phyloP scores from a whole-genome alignment of 2,113 vertebrate genomes.

The Lophochroa leadbeateri region DNA sequence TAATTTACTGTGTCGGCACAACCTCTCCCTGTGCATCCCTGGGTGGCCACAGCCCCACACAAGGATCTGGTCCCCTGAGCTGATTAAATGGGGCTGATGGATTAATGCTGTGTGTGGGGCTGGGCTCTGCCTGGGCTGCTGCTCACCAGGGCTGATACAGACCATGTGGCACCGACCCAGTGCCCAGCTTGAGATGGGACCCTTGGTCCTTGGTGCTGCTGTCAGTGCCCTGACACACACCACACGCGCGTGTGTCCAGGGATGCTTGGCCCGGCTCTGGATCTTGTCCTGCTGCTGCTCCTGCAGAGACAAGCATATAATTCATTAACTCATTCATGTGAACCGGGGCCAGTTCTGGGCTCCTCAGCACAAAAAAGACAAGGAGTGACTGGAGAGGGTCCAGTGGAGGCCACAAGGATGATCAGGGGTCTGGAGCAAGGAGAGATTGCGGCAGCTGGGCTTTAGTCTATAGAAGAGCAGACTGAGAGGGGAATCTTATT shows the following conservation, averaged over 20 bases:
- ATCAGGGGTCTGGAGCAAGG: background rate
- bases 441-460: background rate
- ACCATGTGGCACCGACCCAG: background rate
- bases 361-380: background rate
- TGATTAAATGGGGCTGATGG: background rate
- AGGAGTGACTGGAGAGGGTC: background rate
- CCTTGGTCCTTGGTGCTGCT: background rate
- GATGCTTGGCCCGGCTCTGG: background rate
- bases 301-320: background rate
- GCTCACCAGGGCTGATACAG: background rate
- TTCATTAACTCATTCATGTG: background rate
- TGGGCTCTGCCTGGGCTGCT: background rate
- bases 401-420: background rate
- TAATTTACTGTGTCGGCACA: too few relatives aligned
- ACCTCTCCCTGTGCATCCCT: too few relatives aligned
- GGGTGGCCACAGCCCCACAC: background rate
- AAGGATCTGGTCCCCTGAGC: background rate
- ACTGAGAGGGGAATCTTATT: background rate
- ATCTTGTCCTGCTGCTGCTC: background rate
- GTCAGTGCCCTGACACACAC: background rate
- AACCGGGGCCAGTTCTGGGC: background rate
- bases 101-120: background rate
- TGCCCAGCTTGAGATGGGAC: background rate
- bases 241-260: background rate
- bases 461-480: background rate